Conservation (phyloP, 2,797 vertebrate species). For the Chlorospingus semifuscus region DNA sequence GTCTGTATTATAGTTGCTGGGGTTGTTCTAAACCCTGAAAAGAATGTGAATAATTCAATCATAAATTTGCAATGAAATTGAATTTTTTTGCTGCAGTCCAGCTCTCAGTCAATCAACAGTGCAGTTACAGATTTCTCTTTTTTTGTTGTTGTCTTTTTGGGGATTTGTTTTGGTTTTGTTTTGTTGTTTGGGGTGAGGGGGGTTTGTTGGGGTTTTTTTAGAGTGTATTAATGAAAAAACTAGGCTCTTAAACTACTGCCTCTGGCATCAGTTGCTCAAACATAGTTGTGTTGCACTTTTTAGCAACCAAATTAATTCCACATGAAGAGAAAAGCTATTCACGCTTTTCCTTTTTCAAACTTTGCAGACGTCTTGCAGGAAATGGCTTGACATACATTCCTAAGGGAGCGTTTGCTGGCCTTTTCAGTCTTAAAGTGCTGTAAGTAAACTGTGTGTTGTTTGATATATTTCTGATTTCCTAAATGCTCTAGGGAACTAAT, state of each 20-base stretch:
- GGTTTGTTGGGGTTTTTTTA: background rate
- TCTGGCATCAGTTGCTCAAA: conserved; percentile 40
- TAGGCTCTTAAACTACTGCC: conserved; percentile 50
- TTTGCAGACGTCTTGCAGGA: conserved; percentile 85
- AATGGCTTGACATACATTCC: conserved; percentile 83
- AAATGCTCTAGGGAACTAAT: conserved; percentile 62
- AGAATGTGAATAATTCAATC: background rate
- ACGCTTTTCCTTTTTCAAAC: conserved; percentile 64
- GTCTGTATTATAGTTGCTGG: background rate
- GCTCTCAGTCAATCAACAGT: conserved; percentile 18
- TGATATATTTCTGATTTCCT: conserved; percentile 58
- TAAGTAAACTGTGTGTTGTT: conserved; percentile 76
- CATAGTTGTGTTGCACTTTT: conserved; percentile 40
- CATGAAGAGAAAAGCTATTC: conserved; percentile 66
- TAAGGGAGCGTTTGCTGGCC: conserved; percentile 82
- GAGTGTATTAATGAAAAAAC: conserved; percentile 45
- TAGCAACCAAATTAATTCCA: conserved; percentile 73
- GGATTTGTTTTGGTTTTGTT: background rate
- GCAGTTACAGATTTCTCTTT: background rate
- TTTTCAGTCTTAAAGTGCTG: conserved; percentile 84
- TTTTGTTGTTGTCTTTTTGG: background rate
- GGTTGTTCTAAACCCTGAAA: background rate
- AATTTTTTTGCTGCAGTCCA: background rate
- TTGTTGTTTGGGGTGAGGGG: background rate
- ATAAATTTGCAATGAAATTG: conserved; percentile 14